Evolutionary conservation across 2,888 invertebrate species (phyloP).

Genomic region (Bombylius discolor): DNA sequence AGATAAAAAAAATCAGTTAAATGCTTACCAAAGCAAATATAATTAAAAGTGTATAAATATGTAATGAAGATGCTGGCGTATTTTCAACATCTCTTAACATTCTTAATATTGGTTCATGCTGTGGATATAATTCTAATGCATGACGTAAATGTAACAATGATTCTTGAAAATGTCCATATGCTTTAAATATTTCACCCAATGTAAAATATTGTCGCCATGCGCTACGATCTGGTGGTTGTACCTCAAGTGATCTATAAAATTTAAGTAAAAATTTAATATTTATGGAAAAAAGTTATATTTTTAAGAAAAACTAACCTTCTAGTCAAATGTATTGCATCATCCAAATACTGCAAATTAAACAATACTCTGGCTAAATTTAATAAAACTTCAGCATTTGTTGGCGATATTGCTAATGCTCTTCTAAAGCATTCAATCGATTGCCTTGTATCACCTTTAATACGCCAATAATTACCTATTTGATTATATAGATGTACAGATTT

Average conservation of each 20-base stretch:
- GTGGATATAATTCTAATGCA: conserved; percentile 70
- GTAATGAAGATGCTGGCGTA: conserved; percentile 65
- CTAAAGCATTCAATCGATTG: conserved; percentile 83
- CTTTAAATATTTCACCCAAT: conserved; percentile 81
- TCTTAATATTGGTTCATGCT: conserved; percentile 66
- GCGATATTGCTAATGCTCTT: conserved; percentile 69
- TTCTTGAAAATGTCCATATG: conserved; percentile 80
- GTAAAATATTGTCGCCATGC: conserved; percentile 89
- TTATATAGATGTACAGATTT: conserved; percentile 75
- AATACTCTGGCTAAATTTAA: conserved; percentile 73
- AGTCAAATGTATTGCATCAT: conserved; percentile 80
- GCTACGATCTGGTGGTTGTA: conserved; percentile 71
- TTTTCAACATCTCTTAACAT: conserved; percentile 73
- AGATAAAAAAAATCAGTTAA: conserved; percentile 16
- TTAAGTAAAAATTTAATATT: neutral
- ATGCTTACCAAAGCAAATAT: conserved; percentile 66
- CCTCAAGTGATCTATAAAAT: conserved; percentile 50
- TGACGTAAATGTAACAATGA: conserved; percentile 71
- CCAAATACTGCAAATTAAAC: conserved; percentile 74
- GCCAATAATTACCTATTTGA: conserved; percentile 85
- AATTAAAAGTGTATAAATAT: conserved; percentile 74
- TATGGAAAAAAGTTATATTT: neutral
- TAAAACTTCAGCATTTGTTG: conserved; percentile 75
- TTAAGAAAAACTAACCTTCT: conserved; percentile 38
- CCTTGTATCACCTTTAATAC: conserved; percentile 76